Conservation (phyloP, 1,140 invertebrate species). For the Papilio aristodemus region DNA sequence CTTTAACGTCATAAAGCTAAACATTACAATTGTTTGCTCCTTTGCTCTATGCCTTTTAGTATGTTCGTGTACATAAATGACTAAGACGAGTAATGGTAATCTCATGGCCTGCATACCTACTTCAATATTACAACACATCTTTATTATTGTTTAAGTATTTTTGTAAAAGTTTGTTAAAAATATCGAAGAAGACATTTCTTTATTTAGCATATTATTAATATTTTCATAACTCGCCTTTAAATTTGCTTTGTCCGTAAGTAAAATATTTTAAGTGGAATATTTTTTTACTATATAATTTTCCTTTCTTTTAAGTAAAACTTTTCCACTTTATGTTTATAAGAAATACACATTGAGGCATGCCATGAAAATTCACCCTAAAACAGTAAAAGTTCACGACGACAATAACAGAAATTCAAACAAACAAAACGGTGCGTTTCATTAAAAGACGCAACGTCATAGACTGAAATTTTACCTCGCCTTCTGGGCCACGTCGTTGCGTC, state of each 20-base stretch:
- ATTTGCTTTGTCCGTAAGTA: no score
- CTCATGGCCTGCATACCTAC: no score
- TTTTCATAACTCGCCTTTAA: no score
- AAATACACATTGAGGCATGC: neutral
- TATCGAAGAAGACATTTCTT: no score
- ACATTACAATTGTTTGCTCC: neutral
- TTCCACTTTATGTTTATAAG: neutral
- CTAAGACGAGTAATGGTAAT: constrained; percentile 13
- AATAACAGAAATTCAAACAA: constrained; percentile 32
- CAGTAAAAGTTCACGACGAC: constrained; percentile 11
- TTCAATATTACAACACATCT: no score
- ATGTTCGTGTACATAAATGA: constrained; percentile 7
- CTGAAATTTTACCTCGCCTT: constrained; percentile 33
- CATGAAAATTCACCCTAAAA: constrained; percentile 6
- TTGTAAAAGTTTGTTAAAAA: no score
- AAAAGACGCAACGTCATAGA: constrained; percentile 29
- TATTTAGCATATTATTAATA: no score
- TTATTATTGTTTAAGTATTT: no score
- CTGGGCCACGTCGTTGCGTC: constrained; percentile 31
- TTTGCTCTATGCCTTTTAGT: neutral
- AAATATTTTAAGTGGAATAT: no score
- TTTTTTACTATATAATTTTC: no score
- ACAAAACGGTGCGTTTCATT: constrained; percentile 43
- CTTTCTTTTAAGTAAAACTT: no score
- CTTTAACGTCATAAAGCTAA: constrained; percentile 23